Percentiles rank a stretch among this genome's conserved stretches.
Evolutionary conservation across 2,888 invertebrate species (phyloP).

Genomic region (Amphiduros pacificus): DNA sequence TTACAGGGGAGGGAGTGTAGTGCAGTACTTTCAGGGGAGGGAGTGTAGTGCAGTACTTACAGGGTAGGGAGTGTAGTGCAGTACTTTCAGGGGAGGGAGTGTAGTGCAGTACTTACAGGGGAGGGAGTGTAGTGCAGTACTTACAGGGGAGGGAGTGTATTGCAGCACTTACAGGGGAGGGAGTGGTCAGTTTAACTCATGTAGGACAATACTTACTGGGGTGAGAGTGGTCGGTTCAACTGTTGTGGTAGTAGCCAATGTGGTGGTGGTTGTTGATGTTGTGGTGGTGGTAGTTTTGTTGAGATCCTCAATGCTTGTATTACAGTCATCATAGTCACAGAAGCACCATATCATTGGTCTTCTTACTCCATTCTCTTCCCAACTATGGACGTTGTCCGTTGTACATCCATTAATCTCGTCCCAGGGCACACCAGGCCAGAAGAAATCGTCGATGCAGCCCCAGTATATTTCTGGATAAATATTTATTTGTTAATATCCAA

Average conservation of each 20-base stretch:
- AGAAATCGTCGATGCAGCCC: slow-evolving; percentile 28
- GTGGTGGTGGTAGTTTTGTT: slow-evolving; percentile 15
- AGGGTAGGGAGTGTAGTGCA: too few species aligned
- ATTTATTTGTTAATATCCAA: too few species aligned
- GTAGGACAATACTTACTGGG: too few species aligned
- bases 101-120: too few species aligned
- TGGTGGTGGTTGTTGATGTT: slow-evolving; percentile 16
- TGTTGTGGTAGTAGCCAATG: neutral
- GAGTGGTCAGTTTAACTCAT: too few species aligned
- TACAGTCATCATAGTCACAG: slow-evolving; percentile 25
- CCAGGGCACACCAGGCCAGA: slow-evolving; percentile 30
- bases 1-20: too few species aligned
- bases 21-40: too few species aligned
- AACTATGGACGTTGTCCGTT: slow-evolving; percentile 18
- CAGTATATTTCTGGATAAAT: slow-evolving; percentile 27
- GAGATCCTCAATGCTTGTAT: slow-evolving; percentile 17
- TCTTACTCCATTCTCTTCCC: slow-evolving; percentile 17
- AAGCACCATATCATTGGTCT: slow-evolving; percentile 29
- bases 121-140: too few species aligned
- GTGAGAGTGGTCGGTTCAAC: neutral
- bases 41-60: too few species aligned
- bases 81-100: too few species aligned
- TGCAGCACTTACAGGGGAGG: too few species aligned
- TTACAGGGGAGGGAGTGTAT: too few species aligned
- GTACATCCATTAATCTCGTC: slow-evolving; percentile 20